These are phyloP conservation scores for Epirrita christyi DNA, from an alignment of 2,888 invertebrate species.

Conservation along the genomic window DNA sequence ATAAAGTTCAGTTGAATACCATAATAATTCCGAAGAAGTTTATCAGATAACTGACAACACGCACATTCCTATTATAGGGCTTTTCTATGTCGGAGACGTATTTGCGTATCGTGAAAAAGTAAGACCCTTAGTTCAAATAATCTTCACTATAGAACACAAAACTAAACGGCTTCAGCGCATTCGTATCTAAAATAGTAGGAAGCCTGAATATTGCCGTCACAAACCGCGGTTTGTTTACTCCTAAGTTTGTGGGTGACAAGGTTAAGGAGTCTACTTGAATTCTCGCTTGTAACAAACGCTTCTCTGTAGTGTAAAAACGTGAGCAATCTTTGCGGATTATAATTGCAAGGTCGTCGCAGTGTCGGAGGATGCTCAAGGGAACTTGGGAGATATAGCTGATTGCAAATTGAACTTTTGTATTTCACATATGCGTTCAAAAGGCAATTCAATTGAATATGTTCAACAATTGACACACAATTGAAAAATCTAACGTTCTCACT, in stretches of 20 bases:
- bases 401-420: not conserved
- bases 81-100: no score
- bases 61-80: no score
- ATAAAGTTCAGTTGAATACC: no score
- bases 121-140: no score
- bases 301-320: not conserved
- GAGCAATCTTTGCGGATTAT: not conserved
- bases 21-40: no score
- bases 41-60: not conserved
- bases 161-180: no score
- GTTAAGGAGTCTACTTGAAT: constrained; percentile 22
- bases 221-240: not conserved
- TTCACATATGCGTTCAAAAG: not conserved
- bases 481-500: constrained; percentile 21
- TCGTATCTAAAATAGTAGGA: not conserved
- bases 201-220: constrained; percentile 3
- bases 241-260: constrained; percentile 26
- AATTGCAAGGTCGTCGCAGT: no score
- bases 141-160: no score
- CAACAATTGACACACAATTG: constrained; percentile 5
- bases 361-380: no score
- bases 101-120: no score
- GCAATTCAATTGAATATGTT: not conserved
- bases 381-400: not conserved
- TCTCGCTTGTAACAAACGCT: constrained; percentile 20